Evolutionary conservation across 2,113 vertebrate species (phyloP).

Genomic region (Perognathus longimembris): DNA sequence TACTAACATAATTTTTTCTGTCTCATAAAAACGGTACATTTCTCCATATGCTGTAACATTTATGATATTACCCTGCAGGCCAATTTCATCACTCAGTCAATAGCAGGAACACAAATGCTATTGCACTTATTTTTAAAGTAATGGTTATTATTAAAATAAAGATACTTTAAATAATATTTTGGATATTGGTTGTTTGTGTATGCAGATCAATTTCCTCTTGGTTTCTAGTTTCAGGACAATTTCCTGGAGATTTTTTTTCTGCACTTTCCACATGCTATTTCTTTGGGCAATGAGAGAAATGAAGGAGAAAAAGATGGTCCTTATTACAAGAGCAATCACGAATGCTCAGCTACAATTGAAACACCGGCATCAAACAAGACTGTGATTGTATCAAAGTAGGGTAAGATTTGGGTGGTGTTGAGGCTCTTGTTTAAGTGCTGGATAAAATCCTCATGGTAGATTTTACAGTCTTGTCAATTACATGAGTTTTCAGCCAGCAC

Average conservation of each 20-base stretch:
- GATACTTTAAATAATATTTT: constrained; percentile 67
- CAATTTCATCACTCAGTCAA: constrained; percentile 50
- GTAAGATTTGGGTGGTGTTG: constrained; percentile 76
- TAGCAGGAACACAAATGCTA: constrained; percentile 17
- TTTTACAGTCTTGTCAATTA: constrained; percentile 78
- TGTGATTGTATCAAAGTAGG: constrained; percentile 75
- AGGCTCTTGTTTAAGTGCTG: constrained; percentile 65
- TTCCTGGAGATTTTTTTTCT: constrained; percentile 81
- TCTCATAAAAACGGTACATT: not conserved
- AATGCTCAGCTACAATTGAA: constrained; percentile 71
- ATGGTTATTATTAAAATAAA: constrained; percentile 67
- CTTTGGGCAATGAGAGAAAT: constrained; percentile 41
- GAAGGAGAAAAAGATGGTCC: constrained; percentile 68
- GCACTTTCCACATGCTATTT: constrained; percentile 78
- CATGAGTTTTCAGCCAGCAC: constrained; percentile 67
- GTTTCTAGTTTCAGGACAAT: constrained; percentile 86
- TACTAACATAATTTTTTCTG: not conserved
- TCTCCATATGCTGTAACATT: constrained; percentile 25
- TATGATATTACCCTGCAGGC: not conserved
- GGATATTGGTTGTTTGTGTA: constrained; percentile 65
- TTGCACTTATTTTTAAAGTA: constrained; percentile 51
- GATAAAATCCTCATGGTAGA: constrained; percentile 64
- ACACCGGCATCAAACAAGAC: constrained; percentile 66
- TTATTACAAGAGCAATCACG: constrained; percentile 71
- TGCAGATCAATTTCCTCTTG: constrained; percentile 85